Evolutionary conservation across 2,888 invertebrate genomes (phyloP).

Genomic region (Crematogaster levior): DNA sequence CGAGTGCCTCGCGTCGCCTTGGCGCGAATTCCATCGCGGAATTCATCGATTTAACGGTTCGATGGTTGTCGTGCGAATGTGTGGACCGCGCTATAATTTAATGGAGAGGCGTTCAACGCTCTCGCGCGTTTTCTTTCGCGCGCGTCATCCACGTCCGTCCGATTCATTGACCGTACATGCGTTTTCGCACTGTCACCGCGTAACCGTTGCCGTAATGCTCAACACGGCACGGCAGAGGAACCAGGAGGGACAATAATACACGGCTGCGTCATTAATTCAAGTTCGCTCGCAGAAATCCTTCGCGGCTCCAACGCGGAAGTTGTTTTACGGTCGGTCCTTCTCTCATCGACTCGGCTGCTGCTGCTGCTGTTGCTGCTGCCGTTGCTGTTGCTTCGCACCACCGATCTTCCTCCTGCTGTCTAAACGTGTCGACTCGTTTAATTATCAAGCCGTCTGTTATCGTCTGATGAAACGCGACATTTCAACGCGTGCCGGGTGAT

Average conservation of each 20-base stretch:
- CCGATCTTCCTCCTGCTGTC: constrained; percentile 5
- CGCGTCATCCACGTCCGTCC: constrained; percentile 78
- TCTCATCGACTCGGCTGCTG: constrained; percentile 27
- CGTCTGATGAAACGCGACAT: constrained; percentile 25
- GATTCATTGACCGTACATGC: constrained; percentile 78
- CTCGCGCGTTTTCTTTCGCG: constrained; percentile 72
- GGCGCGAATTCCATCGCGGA: constrained; percentile 69
- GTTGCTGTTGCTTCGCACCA: background rate
- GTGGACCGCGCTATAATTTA: constrained; percentile 77
- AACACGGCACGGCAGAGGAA: constrained; percentile 32
- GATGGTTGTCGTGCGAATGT: constrained; percentile 63
- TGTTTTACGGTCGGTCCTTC: constrained; percentile 52
- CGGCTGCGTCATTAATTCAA: constrained; percentile 78
- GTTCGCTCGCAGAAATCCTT: constrained; percentile 78
- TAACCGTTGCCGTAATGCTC: constrained; percentile 77
- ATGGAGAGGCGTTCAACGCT: constrained; percentile 76
- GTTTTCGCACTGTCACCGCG: constrained; percentile 81
- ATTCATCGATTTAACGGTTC: constrained; percentile 77
- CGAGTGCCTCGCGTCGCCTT: constrained; percentile 53
- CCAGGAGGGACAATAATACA: constrained; percentile 66
- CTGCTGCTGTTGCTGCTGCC: background rate
- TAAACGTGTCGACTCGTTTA: constrained; percentile 34
- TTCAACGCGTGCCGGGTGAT: constrained; percentile 7
- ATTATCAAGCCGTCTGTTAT: constrained; percentile 36
- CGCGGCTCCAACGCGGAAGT: constrained; percentile 79